These are phyloP conservation scores for Forbesichthys papilliferus DNA, from an alignment of 2,113 vertebrate genomes.

Conservation along the genomic window DNA sequence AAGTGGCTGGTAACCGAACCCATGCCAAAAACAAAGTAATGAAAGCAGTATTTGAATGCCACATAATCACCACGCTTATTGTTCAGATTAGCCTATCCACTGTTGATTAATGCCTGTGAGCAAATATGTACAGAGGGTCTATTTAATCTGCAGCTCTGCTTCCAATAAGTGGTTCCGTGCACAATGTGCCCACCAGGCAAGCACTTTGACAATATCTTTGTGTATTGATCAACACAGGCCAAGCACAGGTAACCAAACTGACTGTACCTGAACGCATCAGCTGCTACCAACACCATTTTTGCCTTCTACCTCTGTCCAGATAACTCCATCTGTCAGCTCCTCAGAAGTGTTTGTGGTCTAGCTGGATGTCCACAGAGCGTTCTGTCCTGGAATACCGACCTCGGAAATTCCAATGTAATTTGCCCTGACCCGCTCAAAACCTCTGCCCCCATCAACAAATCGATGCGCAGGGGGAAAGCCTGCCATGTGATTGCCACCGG, in stretches of 20 bases:
- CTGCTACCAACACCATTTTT: conserved; percentile 5
- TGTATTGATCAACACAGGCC: conserved; percentile 37
- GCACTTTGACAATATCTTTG: conserved; percentile 26
- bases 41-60: conserved; percentile 41
- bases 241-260: conserved; percentile 26
- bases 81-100: conserved; percentile 56
- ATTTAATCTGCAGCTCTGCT: conserved; percentile 49
- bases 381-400: conserved; percentile 46
- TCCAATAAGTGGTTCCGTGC: conserved; percentile 53
- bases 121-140: conserved; percentile 60
- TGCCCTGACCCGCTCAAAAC: conserved; percentile 53
- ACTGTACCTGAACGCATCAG: neutral
- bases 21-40: conserved; percentile 47
- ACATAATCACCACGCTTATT: conserved; percentile 63
- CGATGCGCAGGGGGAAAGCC: conserved; percentile 62
- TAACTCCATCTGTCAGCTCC: too few relatives aligned
- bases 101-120: conserved; percentile 64
- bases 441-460: conserved; percentile 62
- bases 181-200: conserved; percentile 24
- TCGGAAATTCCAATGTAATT: conserved; percentile 48
- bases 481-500: conserved; percentile 66
- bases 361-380: conserved; percentile 51
- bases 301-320: conserved; percentile 16
- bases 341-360: neutral
- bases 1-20: conserved; percentile 56